Evolutionary conservation across 2,797 vertebrate genomes (phyloP), one percentile per base, ranked within the genome.

Genomic region (Gallinago stenura): DNA sequence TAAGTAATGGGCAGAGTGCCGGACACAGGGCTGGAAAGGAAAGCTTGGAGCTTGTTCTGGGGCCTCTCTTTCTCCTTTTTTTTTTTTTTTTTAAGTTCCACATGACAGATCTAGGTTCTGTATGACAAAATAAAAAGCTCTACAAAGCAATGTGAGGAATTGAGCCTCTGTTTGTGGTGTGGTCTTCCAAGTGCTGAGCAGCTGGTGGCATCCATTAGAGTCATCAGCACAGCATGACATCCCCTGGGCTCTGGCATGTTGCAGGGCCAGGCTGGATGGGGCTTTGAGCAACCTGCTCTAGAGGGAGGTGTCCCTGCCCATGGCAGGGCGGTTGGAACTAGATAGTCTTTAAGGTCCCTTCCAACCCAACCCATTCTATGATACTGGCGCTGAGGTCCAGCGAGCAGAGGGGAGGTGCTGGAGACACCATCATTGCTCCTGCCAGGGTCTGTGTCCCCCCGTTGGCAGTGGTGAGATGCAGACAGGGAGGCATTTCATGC

Each of bases 1-100:
- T 65, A 53, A 35, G 24, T 28, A 20, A 58, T 9, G 68, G 31
- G 13, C 0, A 1, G 11, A 0, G 5, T 61, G 46, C 21, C 28
- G 75, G 62, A 7, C 11, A 15, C 46, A 41, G 31, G 15, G 4
- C 21, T 66, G 48, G 73, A 50, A 71, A 41, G 45, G 43, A 83
- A 58, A 71, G 12, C 19, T 45, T 51, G 39, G 30, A 43, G 61
- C 60, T 85, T 21, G 2, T 71, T 82, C 39, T n/a, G n/a, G 22
- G 60, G 25, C 15, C 5, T 82, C 10, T 89, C 19, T 35, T 66
- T 58, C 37, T 81, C 43, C 11, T 50, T 30, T 57, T 56, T 20
- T 30, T 22, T 37, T 72, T 37, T 39, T 50, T 7, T 5, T 61
- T 72, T 64, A 43, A 43, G 16, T 24, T 58, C 30, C 25, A 12